Evolutionary conservation across 2,797 vertebrate species (phyloP).

Genomic region (Rhabdomys pumilio): DNA sequence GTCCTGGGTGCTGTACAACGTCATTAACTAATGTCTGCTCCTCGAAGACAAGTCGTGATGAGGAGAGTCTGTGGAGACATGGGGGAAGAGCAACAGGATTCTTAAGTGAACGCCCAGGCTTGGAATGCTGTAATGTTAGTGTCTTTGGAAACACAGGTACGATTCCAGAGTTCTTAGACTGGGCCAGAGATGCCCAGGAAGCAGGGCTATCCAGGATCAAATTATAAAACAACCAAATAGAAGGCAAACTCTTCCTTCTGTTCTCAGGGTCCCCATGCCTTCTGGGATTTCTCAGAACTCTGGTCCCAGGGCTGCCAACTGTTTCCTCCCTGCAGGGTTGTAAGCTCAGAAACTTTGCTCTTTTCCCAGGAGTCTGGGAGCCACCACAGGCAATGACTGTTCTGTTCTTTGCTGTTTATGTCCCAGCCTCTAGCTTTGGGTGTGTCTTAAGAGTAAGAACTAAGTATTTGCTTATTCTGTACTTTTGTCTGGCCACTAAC

Average conservation of each 20-base stretch:
- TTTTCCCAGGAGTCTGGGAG: background rate
- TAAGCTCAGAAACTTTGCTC: background rate
- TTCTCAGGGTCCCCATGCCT: background rate
- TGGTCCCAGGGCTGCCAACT: background rate
- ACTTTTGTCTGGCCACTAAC: background rate
- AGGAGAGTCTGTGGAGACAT: background rate
- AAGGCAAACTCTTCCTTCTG: background rate
- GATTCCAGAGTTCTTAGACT: background rate
- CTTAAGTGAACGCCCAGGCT: background rate
- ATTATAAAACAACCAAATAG: background rate
- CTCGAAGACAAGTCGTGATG: background rate
- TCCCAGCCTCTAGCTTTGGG: background rate
- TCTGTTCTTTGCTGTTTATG: background rate
- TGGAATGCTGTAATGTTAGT: background rate
- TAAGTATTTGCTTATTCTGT: conserved; percentile 26
- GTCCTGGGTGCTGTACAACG: background rate
- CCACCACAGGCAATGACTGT: background rate
- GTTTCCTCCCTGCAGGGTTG: background rate
- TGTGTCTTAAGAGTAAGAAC: background rate
- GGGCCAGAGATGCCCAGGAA: background rate
- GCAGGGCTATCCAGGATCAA: background rate
- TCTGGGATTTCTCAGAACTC: background rate
- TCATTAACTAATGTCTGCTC: conserved; percentile 2
- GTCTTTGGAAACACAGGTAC: background rate
- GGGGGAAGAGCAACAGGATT: background rate